Percentiles rank a stretch among this genome's conserved stretches.
These are phyloP conservation scores for Phasia obesa DNA, from an alignment of 2,888 invertebrate genomes.

Conservation along the genomic window DNA sequence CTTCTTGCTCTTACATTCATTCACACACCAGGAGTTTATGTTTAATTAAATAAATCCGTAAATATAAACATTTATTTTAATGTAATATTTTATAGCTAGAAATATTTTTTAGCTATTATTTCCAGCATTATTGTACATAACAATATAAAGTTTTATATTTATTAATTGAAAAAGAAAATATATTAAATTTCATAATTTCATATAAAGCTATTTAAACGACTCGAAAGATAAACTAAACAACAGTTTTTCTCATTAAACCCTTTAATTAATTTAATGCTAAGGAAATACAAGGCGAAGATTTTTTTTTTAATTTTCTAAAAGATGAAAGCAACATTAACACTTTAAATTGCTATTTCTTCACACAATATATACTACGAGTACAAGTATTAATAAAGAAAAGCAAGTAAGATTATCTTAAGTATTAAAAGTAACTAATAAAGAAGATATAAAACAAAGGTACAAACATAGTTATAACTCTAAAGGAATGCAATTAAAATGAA, in stretches of 20 bases:
- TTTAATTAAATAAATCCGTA: conserved; percentile 23
- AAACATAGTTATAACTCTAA: conserved; percentile 10
- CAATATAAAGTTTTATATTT: conserved; percentile 1
- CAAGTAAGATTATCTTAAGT: conserved; percentile 1
- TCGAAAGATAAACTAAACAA: conserved; percentile 30
- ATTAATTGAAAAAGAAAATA: neutral
- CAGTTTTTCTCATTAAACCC: conserved; percentile 5
- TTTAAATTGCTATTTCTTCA: conserved; percentile 29
- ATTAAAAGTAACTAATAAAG: conserved; percentile 15
- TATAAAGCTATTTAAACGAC: neutral
- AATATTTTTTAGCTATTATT: neutral
- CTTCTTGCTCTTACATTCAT: neutral
- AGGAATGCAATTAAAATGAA: conserved; percentile 1
- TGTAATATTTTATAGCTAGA: neutral
- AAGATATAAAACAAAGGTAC: neutral
- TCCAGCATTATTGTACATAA: no score
- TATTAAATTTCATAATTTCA: neutral
- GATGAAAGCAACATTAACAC: conserved; percentile 38
- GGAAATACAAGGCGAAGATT: neutral
- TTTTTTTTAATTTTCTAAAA: conserved; percentile 2
- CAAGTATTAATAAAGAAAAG: neutral
- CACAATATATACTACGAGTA: neutral
- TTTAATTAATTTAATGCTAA: conserved; percentile 25
- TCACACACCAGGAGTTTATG: neutral
- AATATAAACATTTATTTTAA: conserved; percentile 7